Base-by-base conservation (phyloP, 2,113 vertebrate genomes). In the Oreochromis spilurus region DNA sequence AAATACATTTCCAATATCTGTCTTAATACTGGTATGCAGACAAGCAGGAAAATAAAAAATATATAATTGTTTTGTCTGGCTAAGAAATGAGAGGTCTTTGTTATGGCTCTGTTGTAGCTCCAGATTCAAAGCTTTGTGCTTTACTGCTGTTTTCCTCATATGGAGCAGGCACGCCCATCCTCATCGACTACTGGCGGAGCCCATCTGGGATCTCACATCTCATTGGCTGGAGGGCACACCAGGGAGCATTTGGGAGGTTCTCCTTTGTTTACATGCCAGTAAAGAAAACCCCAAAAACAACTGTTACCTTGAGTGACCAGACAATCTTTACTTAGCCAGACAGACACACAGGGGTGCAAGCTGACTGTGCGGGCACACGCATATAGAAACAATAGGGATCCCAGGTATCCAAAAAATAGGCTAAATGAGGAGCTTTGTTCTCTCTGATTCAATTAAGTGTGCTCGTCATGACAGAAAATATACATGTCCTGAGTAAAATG, bases 181-280 rank as follows among this genome's bases (percentile, higher is more conserved):
- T 85, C 67, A 0, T 48, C 9, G 10, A 86, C 84, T 81, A 95
- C 81, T 95, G 95, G 94, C 85, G 82, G 85, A 92, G 87, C 89
- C 58, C 90, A 80, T 88, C 84, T 81, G 86, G 88, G 84, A 89
- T 88, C 91, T 88, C 79, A 17, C 13, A 62, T 84, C 91, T 85
- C 36, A 95, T 95, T 95, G 95, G 95, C 93, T 82, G 53, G 29
- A 40, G 80, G 87, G 67, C 79, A 93, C 91, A 91, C 82, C 52
- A 34, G 80, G 85, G 85, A 87, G 55, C 80, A 88, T 93, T 93
- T 82, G 85, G 90, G 93, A 90, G 92, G 88, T 58, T 94, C 90
- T 95, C 93, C 94, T 96, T 96, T 96, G 95, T 96, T 96, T 95
- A 96, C 95, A 94, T 93, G 92, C 88, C 92, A 72, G 90, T 82